These are phyloP conservation scores for Hyles euphorbiae DNA, from an alignment of 1,140 invertebrate species.

Conservation along the genomic window DNA sequence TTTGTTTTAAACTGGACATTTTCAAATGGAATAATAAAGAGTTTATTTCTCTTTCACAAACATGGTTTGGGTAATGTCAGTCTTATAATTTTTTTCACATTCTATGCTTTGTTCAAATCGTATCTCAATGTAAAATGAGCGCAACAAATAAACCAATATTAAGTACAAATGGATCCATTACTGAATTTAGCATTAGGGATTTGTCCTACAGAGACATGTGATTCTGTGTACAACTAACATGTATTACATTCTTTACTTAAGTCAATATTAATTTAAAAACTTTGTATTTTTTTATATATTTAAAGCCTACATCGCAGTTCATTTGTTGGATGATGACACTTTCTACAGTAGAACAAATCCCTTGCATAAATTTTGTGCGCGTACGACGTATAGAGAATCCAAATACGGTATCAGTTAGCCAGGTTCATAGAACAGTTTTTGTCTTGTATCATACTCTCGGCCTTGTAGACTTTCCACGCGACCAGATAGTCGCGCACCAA, in stretches of 20 bases:
- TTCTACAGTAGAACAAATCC: too few species aligned
- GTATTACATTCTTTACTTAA: too few species aligned
- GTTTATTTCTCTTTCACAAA: not conserved
- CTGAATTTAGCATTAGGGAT: slow-evolving; percentile 5
- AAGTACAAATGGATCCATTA: slow-evolving; percentile 30
- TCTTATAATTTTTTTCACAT: slow-evolving; percentile 32
- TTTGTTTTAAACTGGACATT: slow-evolving; percentile 8
- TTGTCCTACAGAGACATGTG: too few species aligned
- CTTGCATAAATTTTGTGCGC: slow-evolving; percentile 21
- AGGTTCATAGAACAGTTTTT: slow-evolving; percentile 45
- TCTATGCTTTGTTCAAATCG: slow-evolving; percentile 25
- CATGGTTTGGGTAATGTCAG: slow-evolving; percentile 23
- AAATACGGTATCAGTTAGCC: slow-evolving; percentile 14
- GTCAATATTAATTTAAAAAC: too few species aligned
- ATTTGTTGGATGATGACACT: too few species aligned
- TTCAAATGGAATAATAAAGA: too few species aligned
- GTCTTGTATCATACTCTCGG: slow-evolving; percentile 83
- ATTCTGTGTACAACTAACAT: too few species aligned
- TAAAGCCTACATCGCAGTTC: too few species aligned
- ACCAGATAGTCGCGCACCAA: slow-evolving; percentile 90
- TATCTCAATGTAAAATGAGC: slow-evolving; percentile 20
- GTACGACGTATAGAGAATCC: slow-evolving; percentile 1
- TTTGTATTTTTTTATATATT: too few species aligned
- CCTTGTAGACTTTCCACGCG: slow-evolving; percentile 87
- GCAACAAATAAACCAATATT: slow-evolving; percentile 19